Base-by-base conservation (phyloP, 2,797 vertebrate genomes). In the Pygocentrus nattereri region DNA sequence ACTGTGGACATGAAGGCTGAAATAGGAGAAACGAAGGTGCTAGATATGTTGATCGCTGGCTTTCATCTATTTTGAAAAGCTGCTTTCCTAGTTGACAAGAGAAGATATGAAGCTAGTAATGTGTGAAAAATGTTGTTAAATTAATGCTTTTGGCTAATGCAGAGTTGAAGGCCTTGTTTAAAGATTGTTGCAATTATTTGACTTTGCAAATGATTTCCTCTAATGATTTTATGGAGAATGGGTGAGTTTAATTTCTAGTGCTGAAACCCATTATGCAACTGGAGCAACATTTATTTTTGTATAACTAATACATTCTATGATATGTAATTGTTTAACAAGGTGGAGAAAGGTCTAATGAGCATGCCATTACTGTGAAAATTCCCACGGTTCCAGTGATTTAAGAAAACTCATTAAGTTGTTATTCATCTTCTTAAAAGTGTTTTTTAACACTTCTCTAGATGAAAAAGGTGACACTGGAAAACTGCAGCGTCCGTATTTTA, bases 241-340 rank as follows among this genome's bases (percentile, higher is more conserved):
- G 16, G 19, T 4, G 27, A 50, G 27, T 67, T 54, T 34, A n/a
- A 21, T 61, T 76, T 86, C 76, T 38, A 58, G 74, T 76, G 54
- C 47, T 73, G 59, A 82, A 56, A 25, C 49, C 23, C 44, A 61
- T 86, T 86, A 85, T 82, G 84, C 84, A 85, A 84, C 65, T 79
- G 49, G 64, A 76, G 61, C 75, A 78, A 78, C 31, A 65, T 85
- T 87, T 87, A 74, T 86, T 85, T 85, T 79, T 88, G 79, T 84
- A 81, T 82, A 31, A 74, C 16, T 56, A 74, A 61, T 15, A 21
- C 78, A 74, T 73, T 77, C 65, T 74, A 77, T 5, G 23, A 80
- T 70, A 41, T 73, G 49, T 76, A 41, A 62, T 74, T 69, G 52
- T 38, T 31, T 58, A n/a, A 74, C 59, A 74, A 21, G 52, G 4